phyloP scores from a whole-genome alignment of 2,797 vertebrate species.

The Tenualosa ilisha region DNA sequence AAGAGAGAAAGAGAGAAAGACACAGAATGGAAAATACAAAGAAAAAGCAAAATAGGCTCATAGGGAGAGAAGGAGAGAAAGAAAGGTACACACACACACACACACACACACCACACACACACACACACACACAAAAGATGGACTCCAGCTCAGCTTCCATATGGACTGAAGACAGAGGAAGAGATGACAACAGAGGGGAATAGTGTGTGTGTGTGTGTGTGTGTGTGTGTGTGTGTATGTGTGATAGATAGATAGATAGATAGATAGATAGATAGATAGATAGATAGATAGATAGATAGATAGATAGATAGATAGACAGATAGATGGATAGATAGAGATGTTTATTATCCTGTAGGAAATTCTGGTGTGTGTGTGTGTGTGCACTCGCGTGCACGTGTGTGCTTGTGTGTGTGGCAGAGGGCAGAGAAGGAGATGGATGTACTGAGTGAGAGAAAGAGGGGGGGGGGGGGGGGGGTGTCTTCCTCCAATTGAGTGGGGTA shows the following conservation, averaged over 20 bases:
- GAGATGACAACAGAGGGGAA: constrained; percentile 20
- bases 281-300: too few species aligned
- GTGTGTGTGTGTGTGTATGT: neutral
- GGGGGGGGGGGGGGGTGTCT: constrained; percentile 48
- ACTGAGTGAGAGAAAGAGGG: constrained; percentile 54
- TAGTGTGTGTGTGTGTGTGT: neutral
- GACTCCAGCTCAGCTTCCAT: neutral
- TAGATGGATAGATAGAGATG: too few species aligned
- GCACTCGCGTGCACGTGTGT: constrained; percentile 50
- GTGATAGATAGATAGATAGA: neutral
- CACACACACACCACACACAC: constrained; percentile 43
- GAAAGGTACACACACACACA: constrained; percentile 52
- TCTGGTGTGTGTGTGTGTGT: neutral
- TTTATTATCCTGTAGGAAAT: too few species aligned
- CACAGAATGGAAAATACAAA: neutral
- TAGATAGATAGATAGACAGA: too few species aligned
- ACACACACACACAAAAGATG: constrained; percentile 4
- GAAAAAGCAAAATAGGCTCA: neutral
- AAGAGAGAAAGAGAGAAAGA: too few species aligned
- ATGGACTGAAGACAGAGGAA: neutral
- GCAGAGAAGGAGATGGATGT: constrained; percentile 41
- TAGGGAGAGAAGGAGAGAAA: constrained; percentile 36
- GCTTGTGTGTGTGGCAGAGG: constrained; percentile 43
- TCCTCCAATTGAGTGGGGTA: constrained; percentile 75
- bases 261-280: too few species aligned